Percentiles rank a stretch among this genome's conserved stretches.
phyloP scores from a whole-genome alignment of 2,113 vertebrate genomes.

The Protobothrops mucrosquamatus region DNA sequence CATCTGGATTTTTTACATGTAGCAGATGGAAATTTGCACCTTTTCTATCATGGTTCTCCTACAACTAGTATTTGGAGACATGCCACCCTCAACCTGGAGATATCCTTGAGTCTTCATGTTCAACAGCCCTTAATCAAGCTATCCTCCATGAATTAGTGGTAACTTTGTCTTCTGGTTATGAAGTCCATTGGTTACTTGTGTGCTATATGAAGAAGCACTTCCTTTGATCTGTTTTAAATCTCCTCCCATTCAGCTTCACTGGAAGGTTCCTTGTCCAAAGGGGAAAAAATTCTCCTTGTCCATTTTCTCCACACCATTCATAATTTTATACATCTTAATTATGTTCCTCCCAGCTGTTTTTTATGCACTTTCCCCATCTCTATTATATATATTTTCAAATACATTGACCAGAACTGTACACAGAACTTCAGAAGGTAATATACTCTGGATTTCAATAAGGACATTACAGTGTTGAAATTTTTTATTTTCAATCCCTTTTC shows the following conservation, averaged over 20 bases:
- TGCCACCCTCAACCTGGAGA: not conserved
- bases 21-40: not conserved
- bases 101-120: not conserved
- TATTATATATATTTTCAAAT: not conserved
- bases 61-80: not conserved
- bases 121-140: not conserved
- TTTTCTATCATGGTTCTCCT: not conserved
- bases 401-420: not conserved
- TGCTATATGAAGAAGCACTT: not conserved
- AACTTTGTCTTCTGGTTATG: not conserved
- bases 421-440: not conserved
- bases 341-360: not conserved
- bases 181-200: not conserved
- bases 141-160: not conserved
- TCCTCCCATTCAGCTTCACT: not conserved
- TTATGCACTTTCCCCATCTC: not conserved
- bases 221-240: not conserved
- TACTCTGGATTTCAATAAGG: not conserved
- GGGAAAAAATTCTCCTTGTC: not conserved
- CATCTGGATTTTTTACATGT: not conserved
- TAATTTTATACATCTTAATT: not conserved
- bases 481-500: not conserved
- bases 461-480: not conserved
- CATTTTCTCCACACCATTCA: not conserved
- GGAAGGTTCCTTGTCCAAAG: not conserved